A percentile compares a stretch with the other conserved stretches of the same genome.
Conservation (phyloP, 2,888 invertebrate species). For the Therioaphis trifolii region DNA sequence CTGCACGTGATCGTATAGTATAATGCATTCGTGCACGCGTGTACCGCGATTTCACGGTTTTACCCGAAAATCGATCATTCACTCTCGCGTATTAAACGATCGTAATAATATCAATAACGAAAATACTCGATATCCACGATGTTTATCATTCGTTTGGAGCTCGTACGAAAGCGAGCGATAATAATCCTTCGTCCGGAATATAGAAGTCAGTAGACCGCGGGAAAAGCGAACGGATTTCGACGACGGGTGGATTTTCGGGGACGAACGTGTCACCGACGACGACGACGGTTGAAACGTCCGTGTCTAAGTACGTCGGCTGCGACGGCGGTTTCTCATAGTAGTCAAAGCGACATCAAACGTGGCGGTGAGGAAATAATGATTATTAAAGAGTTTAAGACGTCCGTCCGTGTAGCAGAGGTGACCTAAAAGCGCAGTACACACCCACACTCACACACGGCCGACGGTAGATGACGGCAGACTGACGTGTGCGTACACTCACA, state of each 20-base stretch:
- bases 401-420: not conserved
- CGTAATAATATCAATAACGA: too few species aligned
- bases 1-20: too few species aligned
- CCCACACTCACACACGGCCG: not conserved
- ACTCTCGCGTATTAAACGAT: too few species aligned
- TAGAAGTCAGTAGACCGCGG: not conserved
- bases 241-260: not conserved
- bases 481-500: not conserved
- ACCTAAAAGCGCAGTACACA: not conserved
- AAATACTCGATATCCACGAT: too few species aligned
- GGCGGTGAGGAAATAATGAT: conserved; percentile 2
- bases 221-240: not conserved
- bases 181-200: not conserved
- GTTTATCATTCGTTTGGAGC: too few species aligned
- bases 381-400: conserved; percentile 13
- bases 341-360: not conserved
- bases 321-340: not conserved
- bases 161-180: too few species aligned
- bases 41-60: too few species aligned
- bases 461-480: not conserved
- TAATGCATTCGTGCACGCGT: too few species aligned
- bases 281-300: not conserved
- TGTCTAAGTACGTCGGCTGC: not conserved
- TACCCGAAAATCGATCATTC: too few species aligned
- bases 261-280: not conserved